Conservation (phyloP, 2,888 invertebrate species). For the Drosophila quinaria region DNA sequence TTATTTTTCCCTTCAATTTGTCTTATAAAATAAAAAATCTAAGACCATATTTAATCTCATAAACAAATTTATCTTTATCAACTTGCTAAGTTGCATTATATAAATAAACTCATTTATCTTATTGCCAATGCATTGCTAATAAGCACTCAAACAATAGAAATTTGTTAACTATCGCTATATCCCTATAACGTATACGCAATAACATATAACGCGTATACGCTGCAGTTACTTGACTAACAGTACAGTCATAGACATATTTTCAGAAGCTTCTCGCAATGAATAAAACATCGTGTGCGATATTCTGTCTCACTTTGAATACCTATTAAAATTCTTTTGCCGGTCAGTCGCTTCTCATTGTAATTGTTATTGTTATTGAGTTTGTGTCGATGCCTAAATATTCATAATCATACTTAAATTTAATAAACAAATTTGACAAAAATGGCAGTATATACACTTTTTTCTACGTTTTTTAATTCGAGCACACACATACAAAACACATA, state of each 20-base stretch:
- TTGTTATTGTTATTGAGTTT: constrained; percentile 10
- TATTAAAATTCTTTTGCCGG: constrained; percentile 21
- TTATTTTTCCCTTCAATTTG: too few relatives aligned
- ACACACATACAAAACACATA: background rate
- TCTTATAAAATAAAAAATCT: too few relatives aligned
- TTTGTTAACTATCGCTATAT: background rate
- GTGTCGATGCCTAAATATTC: background rate
- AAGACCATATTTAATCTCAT: too few relatives aligned
- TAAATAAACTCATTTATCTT: background rate
- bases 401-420: constrained; percentile 4
- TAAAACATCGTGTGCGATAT: background rate
- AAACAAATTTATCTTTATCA: too few relatives aligned
- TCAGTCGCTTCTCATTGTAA: constrained; percentile 18
- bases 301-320: background rate
- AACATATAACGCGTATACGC: too few relatives aligned
- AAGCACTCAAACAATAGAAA: background rate
- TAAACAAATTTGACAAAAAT: constrained; percentile 14
- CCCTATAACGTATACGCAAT: too few relatives aligned
- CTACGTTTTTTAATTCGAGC: background rate
- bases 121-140: background rate
- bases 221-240: background rate
- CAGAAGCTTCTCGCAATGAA: background rate
- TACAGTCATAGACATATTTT: background rate
- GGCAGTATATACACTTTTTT: constrained; percentile 6
- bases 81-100: too few relatives aligned